phyloP scores from a whole-genome alignment of 64 coral and sea anemone species.

The Pocillopora verrucosa region DNA sequence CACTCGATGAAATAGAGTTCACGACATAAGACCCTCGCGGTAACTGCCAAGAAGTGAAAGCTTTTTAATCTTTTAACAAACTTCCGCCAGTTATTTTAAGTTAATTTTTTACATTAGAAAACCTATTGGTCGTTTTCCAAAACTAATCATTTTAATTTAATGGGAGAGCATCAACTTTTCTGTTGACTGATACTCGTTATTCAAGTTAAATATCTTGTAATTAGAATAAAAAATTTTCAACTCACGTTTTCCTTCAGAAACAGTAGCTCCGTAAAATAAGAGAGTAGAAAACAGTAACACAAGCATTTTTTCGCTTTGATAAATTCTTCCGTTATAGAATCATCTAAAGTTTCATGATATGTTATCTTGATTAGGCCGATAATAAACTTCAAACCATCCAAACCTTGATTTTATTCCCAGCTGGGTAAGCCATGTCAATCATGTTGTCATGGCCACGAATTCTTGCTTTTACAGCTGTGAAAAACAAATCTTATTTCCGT shows the following conservation, averaged over 20 bases:
- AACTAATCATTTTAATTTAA: too few relatives aligned
- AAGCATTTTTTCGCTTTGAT: background rate
- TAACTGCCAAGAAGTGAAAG: too few relatives aligned
- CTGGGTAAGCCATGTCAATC: background rate
- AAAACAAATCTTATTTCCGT: slow-evolving; percentile 1
- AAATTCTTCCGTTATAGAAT: background rate
- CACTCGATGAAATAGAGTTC: too few relatives aligned
- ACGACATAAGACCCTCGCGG: too few relatives aligned
- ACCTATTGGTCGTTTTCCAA: too few relatives aligned
- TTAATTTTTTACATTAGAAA: too few relatives aligned
- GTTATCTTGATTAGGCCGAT: background rate
- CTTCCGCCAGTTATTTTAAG: too few relatives aligned
- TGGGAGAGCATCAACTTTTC: background rate
- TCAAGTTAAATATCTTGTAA: background rate
- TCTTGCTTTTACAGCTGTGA: slow-evolving; percentile 34
- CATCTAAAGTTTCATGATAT: background rate
- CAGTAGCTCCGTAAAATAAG: background rate
- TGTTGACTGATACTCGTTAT: background rate
- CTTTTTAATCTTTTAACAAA: too few relatives aligned
- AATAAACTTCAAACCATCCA: background rate
- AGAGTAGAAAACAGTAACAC: background rate
- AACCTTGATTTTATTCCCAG: slow-evolving; percentile 6
- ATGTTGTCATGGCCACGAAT: slow-evolving; percentile 1
- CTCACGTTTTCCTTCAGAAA: background rate
- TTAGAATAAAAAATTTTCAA: background rate